A percentile compares a stretch with the other conserved stretches of the same genome.
phyloP scores from a whole-genome alignment of 2,113 vertebrate genomes.

The Coptodon rendalli region DNA sequence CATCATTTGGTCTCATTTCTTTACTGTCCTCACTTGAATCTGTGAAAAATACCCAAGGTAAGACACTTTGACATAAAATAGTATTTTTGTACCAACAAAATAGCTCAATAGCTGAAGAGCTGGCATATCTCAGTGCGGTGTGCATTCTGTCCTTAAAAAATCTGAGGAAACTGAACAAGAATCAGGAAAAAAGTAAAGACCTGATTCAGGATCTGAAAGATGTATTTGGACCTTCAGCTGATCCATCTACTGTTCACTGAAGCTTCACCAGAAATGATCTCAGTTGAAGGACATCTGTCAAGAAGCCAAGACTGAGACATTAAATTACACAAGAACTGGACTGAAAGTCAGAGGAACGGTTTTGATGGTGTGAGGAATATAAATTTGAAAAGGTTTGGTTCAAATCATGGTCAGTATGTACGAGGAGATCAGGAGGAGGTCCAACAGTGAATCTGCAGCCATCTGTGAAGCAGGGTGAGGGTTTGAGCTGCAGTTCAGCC shows the following conservation, averaged over 20 bases:
- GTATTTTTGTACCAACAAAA: neutral
- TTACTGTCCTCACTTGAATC: neutral
- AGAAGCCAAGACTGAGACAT: neutral
- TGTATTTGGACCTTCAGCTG: neutral
- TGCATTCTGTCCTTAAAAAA: neutral
- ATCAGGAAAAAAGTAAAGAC: neutral
- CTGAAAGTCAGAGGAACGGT: neutral
- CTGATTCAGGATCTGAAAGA: neutral
- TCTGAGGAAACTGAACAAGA: neutral
- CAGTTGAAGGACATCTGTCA: neutral
- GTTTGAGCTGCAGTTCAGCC: neutral
- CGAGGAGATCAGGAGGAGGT: neutral
- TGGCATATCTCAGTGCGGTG: neutral
- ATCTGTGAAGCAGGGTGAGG: neutral
- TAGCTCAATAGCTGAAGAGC: neutral
- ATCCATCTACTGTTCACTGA: neutral
- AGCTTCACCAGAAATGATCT: neutral
- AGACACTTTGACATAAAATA: neutral
- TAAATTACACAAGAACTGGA: neutral
- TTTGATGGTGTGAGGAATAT: neutral
- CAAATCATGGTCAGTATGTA: neutral
- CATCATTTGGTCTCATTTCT: neutral
- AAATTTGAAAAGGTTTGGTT: neutral
- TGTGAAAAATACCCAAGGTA: neutral
- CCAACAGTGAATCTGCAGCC: neutral